Percentiles rank a stretch among this genome's conserved stretches.
Conservation (phyloP, 2,888 invertebrate genomes). For the Parnassius apollo region DNA sequence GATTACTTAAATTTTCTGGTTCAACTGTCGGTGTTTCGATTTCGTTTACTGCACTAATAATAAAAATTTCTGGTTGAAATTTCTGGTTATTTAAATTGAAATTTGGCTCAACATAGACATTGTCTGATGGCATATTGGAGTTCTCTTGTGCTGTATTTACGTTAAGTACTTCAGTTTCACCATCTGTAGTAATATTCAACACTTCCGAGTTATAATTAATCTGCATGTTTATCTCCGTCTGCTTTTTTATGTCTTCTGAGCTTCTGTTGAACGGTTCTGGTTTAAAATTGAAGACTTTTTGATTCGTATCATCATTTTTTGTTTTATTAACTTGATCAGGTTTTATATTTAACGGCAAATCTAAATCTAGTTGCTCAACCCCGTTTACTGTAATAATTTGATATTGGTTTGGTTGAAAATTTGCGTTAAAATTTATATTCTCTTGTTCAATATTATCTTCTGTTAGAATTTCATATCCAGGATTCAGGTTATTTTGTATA, state of each 20-base stretch:
- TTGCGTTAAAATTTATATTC: not conserved
- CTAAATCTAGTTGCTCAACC: not conserved
- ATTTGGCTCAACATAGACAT: not conserved
- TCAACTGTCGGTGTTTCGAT: too few species aligned
- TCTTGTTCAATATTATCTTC: not conserved
- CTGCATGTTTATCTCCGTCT: not conserved
- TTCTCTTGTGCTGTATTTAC: not conserved
- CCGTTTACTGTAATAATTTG: not conserved
- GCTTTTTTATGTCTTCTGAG: not conserved
- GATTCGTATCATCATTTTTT: not conserved
- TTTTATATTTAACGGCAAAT: not conserved
- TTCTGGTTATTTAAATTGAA: not conserved
- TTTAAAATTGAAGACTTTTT: not conserved
- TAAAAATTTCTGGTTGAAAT: too few species aligned
- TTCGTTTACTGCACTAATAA: too few species aligned
- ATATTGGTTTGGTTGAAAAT: not conserved
- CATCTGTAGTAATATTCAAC: not conserved
- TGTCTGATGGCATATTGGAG: too few species aligned
- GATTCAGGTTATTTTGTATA: not conserved
- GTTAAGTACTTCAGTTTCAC: not conserved
- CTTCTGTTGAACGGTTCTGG: not conserved
- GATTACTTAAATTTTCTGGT: too few species aligned
- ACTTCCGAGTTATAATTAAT: not conserved
- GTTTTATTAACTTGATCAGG: not conserved
- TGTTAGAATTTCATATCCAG: not conserved